Percentiles rank a stretch among this genome's conserved stretches.
Conservation (phyloP, 1,140 invertebrate species). For the Scaptomyza graminum region DNA sequence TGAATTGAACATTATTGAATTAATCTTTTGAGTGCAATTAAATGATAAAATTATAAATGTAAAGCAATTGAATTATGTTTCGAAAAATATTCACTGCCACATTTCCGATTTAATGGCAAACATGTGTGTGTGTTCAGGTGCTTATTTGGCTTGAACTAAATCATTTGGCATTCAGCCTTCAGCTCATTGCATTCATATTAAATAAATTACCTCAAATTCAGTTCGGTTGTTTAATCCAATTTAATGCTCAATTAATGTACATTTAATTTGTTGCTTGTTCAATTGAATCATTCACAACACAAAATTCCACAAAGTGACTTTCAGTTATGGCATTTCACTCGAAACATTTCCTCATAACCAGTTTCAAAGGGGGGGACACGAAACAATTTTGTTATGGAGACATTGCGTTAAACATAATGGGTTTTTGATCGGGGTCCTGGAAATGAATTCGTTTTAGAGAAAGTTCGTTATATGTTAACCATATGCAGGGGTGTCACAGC, state of each 20-base stretch:
- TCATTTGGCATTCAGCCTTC: neutral
- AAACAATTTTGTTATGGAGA: no score
- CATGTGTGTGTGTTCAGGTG: neutral
- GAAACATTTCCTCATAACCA: no score
- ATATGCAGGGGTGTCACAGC: no score
- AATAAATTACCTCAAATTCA: neutral
- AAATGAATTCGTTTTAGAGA: no score
- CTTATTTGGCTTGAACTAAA: neutral
- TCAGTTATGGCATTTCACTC: no score
- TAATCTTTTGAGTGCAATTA: neutral
- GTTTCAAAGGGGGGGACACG: no score
- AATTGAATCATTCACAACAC: neutral
- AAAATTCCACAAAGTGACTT: no score
- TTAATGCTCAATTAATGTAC: neutral
- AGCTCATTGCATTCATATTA: neutral
- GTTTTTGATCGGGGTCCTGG: no score
- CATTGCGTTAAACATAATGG: no score
- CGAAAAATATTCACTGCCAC: no score
- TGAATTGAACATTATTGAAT: neutral
- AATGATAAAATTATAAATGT: neutral
- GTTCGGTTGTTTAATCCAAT: neutral
- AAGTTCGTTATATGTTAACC: no score
- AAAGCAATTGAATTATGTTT: neutral
- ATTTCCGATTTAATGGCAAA: no score
- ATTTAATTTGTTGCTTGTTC: neutral